A percentile compares a stretch with the other conserved stretches of the same genome.
phyloP scores from a whole-genome alignment of 2,888 invertebrate genomes.

The Megaustenia siamemsis region DNA sequence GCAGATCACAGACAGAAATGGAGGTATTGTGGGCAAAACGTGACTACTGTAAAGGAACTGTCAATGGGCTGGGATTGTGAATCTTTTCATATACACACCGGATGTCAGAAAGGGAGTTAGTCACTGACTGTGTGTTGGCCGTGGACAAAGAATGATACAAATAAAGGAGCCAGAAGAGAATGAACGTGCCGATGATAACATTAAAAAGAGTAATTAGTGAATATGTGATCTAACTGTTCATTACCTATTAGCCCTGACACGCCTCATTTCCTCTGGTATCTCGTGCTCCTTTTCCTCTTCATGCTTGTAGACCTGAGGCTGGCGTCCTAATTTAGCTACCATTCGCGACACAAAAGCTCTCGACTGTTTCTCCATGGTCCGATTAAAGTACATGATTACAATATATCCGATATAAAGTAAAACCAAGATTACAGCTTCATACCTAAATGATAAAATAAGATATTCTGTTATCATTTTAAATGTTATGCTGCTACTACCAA shows the following conservation, averaged over 20 bases:
- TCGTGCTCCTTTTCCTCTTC: neutral
- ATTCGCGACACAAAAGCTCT: neutral
- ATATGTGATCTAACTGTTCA: too few species aligned
- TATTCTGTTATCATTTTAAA: neutral
- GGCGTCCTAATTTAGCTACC: slow-evolving; percentile 24
- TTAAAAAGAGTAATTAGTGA: too few species aligned
- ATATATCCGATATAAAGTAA: slow-evolving; percentile 93
- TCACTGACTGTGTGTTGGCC: too few species aligned
- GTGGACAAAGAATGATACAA: too few species aligned
- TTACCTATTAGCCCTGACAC: slow-evolving; percentile 52
- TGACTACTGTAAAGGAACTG: too few species aligned
- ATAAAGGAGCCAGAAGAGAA: too few species aligned
- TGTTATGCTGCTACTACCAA: neutral
- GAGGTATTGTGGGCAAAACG: too few species aligned
- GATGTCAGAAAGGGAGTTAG: too few species aligned
- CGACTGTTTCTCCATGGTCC: slow-evolving; percentile 78
- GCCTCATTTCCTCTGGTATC: slow-evolving; percentile 31
- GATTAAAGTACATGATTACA: slow-evolving; percentile 89
- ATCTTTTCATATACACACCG: too few species aligned
- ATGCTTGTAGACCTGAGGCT: slow-evolving; percentile 22
- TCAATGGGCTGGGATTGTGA: too few species aligned
- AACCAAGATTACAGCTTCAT: slow-evolving; percentile 92
- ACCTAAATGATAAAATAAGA: slow-evolving; percentile 82
- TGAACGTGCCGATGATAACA: too few species aligned
- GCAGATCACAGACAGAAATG: too few species aligned